phyloP scores from a whole-genome alignment of 2,113 vertebrate species.

The Lophotis ruficrista region DNA sequence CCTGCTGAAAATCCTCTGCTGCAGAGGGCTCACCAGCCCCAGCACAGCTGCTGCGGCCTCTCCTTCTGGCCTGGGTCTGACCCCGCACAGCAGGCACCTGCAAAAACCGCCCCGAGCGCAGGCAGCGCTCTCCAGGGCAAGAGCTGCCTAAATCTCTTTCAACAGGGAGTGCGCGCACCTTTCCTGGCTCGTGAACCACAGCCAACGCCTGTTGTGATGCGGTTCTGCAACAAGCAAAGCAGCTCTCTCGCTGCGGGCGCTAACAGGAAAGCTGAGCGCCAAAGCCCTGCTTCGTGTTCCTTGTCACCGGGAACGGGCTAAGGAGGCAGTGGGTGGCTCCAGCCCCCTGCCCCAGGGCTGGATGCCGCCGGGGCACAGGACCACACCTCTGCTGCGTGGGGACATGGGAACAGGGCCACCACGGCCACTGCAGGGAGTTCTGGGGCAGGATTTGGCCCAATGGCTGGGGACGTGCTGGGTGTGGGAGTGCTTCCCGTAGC shows the following conservation, averaged over 20 bases:
- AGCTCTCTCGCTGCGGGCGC: fast-evolving
- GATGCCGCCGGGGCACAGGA: neutral
- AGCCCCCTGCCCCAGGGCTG: neutral
- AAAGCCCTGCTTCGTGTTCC: fast-evolving
- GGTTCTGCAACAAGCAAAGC: neutral
- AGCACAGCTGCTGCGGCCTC: neutral
- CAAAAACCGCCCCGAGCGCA: neutral
- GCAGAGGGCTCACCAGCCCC: too few relatives aligned
- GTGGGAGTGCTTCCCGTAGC: neutral
- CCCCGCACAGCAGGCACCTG: neutral
- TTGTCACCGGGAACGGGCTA: neutral
- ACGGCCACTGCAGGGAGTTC: neutral
- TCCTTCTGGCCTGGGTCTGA: neutral
- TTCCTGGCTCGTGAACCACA: neutral
- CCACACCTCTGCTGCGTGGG: fast-evolving
- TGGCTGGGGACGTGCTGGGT: fast-evolving
- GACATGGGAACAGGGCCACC: neutral
- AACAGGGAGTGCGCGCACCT: fast-evolving
- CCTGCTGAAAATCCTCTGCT: neutral
- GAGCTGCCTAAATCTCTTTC: fast-evolving
- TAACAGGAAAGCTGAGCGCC: neutral
- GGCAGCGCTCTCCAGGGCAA: neutral
- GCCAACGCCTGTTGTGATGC: fast-evolving
- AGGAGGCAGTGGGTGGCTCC: neutral
- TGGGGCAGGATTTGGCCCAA: fast-evolving